Evolutionary conservation across 2,888 invertebrate genomes (phyloP), one percentile per base, ranked within the genome.

Genomic region (Tenthredo livida): DNA sequence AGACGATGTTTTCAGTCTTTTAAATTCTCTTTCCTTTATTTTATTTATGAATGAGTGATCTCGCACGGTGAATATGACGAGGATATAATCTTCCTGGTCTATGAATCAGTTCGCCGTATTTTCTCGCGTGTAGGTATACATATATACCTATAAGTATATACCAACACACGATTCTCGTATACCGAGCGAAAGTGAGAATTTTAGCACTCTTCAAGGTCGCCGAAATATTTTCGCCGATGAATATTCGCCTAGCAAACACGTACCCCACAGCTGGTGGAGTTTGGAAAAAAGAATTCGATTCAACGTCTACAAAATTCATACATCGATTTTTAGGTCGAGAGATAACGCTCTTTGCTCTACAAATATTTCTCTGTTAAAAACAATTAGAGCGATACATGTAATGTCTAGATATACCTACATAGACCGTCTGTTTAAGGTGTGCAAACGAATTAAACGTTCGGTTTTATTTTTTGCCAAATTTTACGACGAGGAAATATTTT

Each of bases 191-290:
- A 75, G 91, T 90, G 91, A 88, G 91, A 92, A 89, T 91, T 92
- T 90, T 92, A 91, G 89, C 91, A 90, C 92, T 88, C 90, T 85
- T 85, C 91, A 91, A 91, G 92, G 92, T 88, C 89, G 87, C 89
- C 88, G 88, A 89, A 90, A 90, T 85, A 86, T 87, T 87, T 87
- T 86, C 87, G 87, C 85, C 84, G 85, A 85, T 87, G 87, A 87
- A 88, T 85, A 87, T 84, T 78, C 80, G 15, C 10, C 6, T 17
- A 21, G 21, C 9, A 43, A 73, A 21, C 7, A 37, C 37, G 78
- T 29, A 21, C 80, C 61, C 47, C 21, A 17, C 12, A 58, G 43
- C 37, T 43, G 47, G 47, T 47, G 15, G 15, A 47, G 15, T 47
- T 43, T 43, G n/a, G 43, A 43, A 47, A 47, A 47, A 12, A 10